These are phyloP conservation scores for Cygnus buccinator DNA, from an alignment of 2,113 vertebrate species.

Conservation along the genomic window DNA sequence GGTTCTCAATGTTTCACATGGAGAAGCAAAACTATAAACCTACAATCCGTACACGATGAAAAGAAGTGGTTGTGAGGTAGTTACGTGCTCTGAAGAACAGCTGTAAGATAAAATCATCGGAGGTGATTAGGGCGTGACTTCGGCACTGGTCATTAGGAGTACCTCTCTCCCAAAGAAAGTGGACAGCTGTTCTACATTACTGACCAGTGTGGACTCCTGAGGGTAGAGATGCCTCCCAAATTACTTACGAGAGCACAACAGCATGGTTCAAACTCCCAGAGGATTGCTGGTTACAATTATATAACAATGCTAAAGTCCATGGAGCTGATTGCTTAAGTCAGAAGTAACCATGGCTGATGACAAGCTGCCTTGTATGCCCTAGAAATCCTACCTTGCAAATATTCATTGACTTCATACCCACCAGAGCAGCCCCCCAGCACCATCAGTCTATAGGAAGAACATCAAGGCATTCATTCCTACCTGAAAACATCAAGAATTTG, in stretches of 20 bases:
- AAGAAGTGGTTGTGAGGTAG: neutral
- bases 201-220: neutral
- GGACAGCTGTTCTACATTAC: conserved; percentile 27
- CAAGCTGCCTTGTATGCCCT: neutral
- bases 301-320: conserved; percentile 32
- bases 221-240: conserved; percentile 20
- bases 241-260: conserved; percentile 14
- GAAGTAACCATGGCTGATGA: conserved; percentile 29
- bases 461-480: neutral
- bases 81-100: neutral
- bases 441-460: neutral
- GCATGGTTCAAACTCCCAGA: conserved; percentile 1
- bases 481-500: neutral
- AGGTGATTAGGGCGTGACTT: neutral
- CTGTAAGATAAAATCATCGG: neutral
- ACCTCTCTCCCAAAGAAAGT: neutral
- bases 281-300: conserved; percentile 42
- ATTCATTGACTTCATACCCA: neutral
- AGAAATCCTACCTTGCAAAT: conserved; percentile 25
- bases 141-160: neutral
- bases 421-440: neutral
- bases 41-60: neutral
- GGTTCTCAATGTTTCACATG: neutral
- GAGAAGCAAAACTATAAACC: neutral
- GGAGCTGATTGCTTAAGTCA: conserved; percentile 26